Base-by-base conservation (phyloP, 2,888 invertebrate species). In the Baronia brevicornis region DNA sequence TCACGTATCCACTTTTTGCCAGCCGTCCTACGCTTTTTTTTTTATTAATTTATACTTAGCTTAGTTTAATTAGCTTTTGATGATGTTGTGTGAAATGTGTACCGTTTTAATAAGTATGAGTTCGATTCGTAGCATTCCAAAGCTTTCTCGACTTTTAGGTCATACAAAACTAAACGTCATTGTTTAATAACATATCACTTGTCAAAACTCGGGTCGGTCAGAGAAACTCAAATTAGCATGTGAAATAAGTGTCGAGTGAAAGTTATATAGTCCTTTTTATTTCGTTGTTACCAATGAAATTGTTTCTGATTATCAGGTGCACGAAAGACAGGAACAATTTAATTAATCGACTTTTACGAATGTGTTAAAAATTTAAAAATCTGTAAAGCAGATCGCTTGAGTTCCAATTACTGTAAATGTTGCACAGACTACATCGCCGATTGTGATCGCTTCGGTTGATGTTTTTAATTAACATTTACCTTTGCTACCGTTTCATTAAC, bases 381-480 rank as follows among this genome's bases (percentile, higher is more conserved):
- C 57, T 61, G 59, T 68, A 67, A 56, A 62, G 60, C 54, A 47
- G 52, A 51, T 51, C 46, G 55, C 13, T 31, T 13, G 11, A 10
- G 7, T 17, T 64, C 68, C 73, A 78, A 78, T 78, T 75, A 77
- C 62, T 37, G 51, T 38, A 46, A 49, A 37, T 32, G 33, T 49
- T 38, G 40, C 40, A 45, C 48, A 54, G 50, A 57, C 58, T 60
- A 57, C 55, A 56, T 54, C 54, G 51, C 53, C 56, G 75, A 36
- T 36, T 27, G 27, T 19, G 36, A 78, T 78, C 74, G 64, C 65
- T 65, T 63, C 52, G 36, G 42, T 49, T 58, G 74, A 73, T 74
- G 71, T 54, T 68, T 65, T 75, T 75, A 79, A 79, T 80, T 79
- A 79, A 73, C 67, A 67, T 77, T 72, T 62, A 67, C 57, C 60